These are phyloP conservation scores for Apis cerana DNA, from an alignment of 1,140 invertebrate species.

Conservation along the genomic window DNA sequence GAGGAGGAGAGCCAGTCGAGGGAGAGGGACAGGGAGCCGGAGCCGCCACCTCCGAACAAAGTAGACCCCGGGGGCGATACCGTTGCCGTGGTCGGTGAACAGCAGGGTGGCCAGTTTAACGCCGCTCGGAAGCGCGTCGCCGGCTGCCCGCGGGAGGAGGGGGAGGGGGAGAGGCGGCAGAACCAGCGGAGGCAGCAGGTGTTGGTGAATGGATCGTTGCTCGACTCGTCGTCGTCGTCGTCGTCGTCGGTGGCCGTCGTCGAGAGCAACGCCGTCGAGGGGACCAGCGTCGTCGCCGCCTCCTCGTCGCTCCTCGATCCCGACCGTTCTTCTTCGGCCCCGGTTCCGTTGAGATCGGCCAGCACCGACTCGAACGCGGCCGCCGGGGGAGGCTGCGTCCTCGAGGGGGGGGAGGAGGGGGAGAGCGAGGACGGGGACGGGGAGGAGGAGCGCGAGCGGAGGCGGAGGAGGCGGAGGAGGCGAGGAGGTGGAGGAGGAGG, in stretches of 20 bases:
- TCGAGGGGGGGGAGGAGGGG: conserved; percentile 1
- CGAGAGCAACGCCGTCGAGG: too few relatives aligned
- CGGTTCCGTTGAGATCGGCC: conserved; percentile 32
- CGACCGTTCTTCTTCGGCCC: neutral
- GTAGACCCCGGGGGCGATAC: conserved; percentile 62
- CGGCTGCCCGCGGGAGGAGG: neutral
- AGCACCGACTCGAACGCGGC: neutral
- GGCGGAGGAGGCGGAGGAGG: neutral
- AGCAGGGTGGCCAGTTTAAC: conserved; percentile 29
- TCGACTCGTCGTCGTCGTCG: conserved; percentile 34
- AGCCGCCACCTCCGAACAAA: conserved; percentile 73
- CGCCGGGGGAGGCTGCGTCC: conserved; percentile 29
- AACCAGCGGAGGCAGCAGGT: conserved; percentile 30
- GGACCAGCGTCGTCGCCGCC: too few relatives aligned
- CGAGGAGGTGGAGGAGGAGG: too few relatives aligned
- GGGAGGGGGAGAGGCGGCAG: neutral
- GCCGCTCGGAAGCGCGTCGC: conserved; percentile 9
- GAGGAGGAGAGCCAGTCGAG: conserved; percentile 77
- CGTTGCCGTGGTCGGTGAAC: neutral
- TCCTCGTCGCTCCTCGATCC: conserved; percentile 23
- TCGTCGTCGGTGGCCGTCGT: conserved; percentile 29
- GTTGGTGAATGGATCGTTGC: conserved; percentile 58
- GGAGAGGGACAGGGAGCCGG: conserved; percentile 77
- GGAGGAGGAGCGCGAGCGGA: neutral
- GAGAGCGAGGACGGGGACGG: conserved; percentile 17